Base-by-base conservation (phyloP, 2,113 vertebrate species). In the Chrysemys picta region DNA sequence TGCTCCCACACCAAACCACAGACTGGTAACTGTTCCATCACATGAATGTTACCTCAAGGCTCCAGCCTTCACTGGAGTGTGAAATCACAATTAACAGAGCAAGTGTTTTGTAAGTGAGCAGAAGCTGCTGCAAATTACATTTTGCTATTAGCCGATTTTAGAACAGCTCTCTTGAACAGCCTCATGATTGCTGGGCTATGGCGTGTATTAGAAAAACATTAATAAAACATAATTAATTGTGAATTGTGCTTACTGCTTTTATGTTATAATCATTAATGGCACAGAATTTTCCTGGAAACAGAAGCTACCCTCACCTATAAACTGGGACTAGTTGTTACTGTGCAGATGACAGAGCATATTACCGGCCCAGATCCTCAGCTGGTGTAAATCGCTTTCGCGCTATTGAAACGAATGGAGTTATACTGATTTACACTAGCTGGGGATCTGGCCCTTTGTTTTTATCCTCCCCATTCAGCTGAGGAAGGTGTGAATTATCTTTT, bases 51-150 rank as follows among this genome's bases (percentile, higher is more conserved):
- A 88, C 95, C 98, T 98, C 82, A 86, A 96, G 97, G 97, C 98
- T 95, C 92, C 31, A 92, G 87, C 88, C 93, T 89, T 97, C 97
- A 97, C 76, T 1, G 8, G 97, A 97, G 97, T 97, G 96, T 98
- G 98, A 98, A 98, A 98, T 98, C 97, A 98, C 98, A 98, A 98
- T 98, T 98, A 98, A 98, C 93, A 1, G 97, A 98, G 97, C 98
- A 98, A 98, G 97, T 96, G 97, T 98, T 98, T 98, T 94, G 95
- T 93, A 98, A 98, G 98, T 92, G 96, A 98, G 97, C 92, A 83
- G 96, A 98, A 97, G 93, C 47, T 52, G 96, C 94, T 96, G 95
- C 98, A 97, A 98, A 98, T 98, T 98, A 97, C 98, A 97, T 97
- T 94, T 97, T 94, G 91, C 97, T 97, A 98, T 98, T 98, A 98